A percentile compares a stretch with the other conserved stretches of the same genome.
These are phyloP conservation scores for Mareca penelope DNA, from an alignment of 2,797 vertebrate species.

Conservation along the genomic window DNA sequence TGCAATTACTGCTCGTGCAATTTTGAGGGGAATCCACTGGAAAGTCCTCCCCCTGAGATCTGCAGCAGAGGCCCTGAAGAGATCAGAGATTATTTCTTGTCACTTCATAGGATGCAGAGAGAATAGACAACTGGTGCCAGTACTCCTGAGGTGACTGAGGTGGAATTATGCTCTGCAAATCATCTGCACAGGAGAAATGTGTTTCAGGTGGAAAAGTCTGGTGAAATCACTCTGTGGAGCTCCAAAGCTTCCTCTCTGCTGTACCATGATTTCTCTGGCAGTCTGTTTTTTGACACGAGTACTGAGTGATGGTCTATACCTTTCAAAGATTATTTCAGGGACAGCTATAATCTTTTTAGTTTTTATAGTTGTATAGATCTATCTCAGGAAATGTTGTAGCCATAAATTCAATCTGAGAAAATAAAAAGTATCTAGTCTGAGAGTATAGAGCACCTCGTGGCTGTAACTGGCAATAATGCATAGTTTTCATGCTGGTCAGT, in stretches of 20 bases:
- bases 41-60: conserved; percentile 51
- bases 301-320: neutral
- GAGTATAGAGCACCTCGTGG: neutral
- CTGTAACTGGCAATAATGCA: neutral
- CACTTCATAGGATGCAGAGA: neutral
- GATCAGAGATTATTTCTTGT: conserved; percentile 67
- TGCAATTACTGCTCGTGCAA: conserved; percentile 51
- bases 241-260: neutral
- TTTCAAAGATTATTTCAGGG: neutral
- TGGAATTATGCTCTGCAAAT: neutral
- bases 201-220: neutral
- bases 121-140: neutral
- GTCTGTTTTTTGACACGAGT: neutral
- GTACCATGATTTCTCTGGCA: neutral
- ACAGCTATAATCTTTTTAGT: neutral
- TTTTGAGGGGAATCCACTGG: conserved; percentile 70
- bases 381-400: neutral
- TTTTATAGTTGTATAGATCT: neutral
- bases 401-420: neutral
- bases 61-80: conserved; percentile 53
- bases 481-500: neutral
- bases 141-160: neutral
- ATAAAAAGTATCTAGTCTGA: neutral
- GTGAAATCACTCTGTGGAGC: neutral
- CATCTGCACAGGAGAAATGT: neutral